These are phyloP conservation scores for Penaeus chinensis DNA, from an alignment of 1,140 invertebrate genomes.

Conservation along the genomic window DNA sequence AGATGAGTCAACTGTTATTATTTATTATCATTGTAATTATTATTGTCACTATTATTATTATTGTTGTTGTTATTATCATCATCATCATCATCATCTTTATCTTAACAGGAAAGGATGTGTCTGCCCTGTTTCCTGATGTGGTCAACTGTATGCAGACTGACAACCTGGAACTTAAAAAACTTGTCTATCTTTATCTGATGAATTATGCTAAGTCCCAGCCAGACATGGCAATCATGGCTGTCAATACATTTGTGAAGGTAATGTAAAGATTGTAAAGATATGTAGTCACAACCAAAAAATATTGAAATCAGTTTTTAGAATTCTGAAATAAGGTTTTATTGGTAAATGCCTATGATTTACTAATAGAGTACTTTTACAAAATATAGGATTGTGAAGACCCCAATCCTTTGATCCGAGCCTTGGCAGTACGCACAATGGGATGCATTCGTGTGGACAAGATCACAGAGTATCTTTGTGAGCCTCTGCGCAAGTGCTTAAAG, in stretches of 20 bases:
- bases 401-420: slow-evolving; percentile 97
- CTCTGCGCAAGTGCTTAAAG: slow-evolving; percentile 96
- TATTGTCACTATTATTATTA: too few species aligned
- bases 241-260: slow-evolving; percentile 99
- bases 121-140: slow-evolving; percentile 97
- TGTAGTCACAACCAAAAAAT: too few species aligned
- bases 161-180: slow-evolving; percentile 98
- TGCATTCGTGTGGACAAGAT: slow-evolving; percentile 99
- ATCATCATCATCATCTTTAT: slow-evolving; percentile 43
- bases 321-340: neutral
- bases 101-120: slow-evolving; percentile 80
- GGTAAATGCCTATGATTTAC: neutral
- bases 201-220: slow-evolving; percentile 99
- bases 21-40: neutral
- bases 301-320: too few species aligned
- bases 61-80: too few species aligned
- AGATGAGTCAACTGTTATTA: neutral
- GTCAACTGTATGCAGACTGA: slow-evolving; percentile 99
- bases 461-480: slow-evolving; percentile 99
- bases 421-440: slow-evolving; percentile 99
- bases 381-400: slow-evolving; percentile 98
- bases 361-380: slow-evolving; percentile 26
- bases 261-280: slow-evolving; percentile 20
- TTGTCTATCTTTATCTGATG: slow-evolving; percentile 99
- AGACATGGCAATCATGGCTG: slow-evolving; percentile 99